These are phyloP conservation scores for Volucella bombylans DNA, from an alignment of 2,888 invertebrate species.

Conservation along the genomic window DNA sequence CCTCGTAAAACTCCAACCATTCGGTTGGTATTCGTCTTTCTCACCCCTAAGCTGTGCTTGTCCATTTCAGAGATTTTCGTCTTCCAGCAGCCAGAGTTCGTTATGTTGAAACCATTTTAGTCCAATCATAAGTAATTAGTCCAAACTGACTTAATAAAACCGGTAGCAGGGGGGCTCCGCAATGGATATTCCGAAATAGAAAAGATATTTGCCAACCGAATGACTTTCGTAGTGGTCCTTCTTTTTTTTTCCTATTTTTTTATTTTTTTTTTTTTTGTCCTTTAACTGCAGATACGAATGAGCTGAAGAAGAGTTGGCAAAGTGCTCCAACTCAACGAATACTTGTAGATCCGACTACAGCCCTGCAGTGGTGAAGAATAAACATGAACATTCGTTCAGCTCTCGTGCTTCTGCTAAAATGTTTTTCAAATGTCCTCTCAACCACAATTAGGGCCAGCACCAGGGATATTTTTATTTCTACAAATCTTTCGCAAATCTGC, in stretches of 20 bases:
- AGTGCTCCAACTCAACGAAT: constrained; percentile 9
- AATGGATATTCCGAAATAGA: constrained; percentile 20
- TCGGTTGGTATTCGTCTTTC: neutral
- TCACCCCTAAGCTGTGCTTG: constrained; percentile 24
- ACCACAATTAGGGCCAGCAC: constrained; percentile 49
- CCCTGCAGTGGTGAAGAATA: constrained; percentile 12
- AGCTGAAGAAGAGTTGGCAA: constrained; percentile 8
- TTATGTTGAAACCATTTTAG: constrained; percentile 65
- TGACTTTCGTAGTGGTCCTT: constrained; percentile 51
- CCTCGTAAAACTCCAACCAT: neutral
- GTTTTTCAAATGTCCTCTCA: constrained; percentile 50
- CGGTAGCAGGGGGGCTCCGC: constrained; percentile 3
- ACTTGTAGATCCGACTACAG: too few relatives aligned
- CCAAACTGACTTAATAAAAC: constrained; percentile 64
- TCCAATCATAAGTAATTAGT: constrained; percentile 73
- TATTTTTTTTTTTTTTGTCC: neutral
- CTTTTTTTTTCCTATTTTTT: constrained; percentile 13
- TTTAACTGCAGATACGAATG: neutral
- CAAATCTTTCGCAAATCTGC: constrained; percentile 5
- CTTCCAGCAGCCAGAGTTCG: constrained; percentile 29
- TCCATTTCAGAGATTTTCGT: constrained; percentile 6
- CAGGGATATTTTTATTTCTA: constrained; percentile 10
- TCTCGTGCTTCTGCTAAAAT: constrained; percentile 36
- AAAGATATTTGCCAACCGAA: constrained; percentile 38
- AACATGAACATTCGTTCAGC: constrained; percentile 45